These are phyloP conservation scores for Sciurus carolinensis DNA, from an alignment of 2,797 vertebrate species.

Conservation along the genomic window DNA sequence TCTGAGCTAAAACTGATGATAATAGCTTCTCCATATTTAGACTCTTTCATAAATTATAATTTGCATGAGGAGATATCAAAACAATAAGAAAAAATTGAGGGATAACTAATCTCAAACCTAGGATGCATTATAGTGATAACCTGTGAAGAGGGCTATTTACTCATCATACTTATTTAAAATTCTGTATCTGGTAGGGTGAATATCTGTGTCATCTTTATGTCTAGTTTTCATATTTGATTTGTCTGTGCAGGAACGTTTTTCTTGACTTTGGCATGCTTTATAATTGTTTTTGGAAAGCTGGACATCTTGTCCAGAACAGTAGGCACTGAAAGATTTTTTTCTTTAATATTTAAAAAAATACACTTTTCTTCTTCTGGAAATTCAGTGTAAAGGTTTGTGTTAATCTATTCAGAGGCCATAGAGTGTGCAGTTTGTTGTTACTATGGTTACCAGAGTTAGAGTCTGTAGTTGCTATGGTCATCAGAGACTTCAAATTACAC, in stretches of 20 bases:
- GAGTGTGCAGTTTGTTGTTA: neutral
- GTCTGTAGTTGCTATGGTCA: neutral
- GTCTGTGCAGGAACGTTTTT: neutral
- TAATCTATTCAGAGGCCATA: neutral
- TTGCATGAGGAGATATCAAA: neutral
- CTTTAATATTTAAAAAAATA: neutral
- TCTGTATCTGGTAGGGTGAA: neutral
- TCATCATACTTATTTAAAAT: neutral
- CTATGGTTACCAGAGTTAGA: neutral
- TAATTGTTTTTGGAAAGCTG: neutral
- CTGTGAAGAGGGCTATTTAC: neutral
- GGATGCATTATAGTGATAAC: neutral
- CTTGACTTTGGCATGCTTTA: neutral
- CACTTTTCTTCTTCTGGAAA: neutral
- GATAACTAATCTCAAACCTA: neutral
- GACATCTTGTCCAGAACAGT: too few species aligned
- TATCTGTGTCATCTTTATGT: neutral
- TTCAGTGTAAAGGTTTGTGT: neutral
- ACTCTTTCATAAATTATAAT: neutral
- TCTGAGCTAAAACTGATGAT: neutral
- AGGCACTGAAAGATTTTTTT: neutral
- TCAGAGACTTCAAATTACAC: neutral
- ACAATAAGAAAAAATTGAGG: neutral
- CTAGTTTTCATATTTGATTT: neutral
- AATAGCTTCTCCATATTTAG: neutral